Evolutionary conservation across 2,113 vertebrate genomes (phyloP).

Genomic region (Podarcis muralis): DNA sequence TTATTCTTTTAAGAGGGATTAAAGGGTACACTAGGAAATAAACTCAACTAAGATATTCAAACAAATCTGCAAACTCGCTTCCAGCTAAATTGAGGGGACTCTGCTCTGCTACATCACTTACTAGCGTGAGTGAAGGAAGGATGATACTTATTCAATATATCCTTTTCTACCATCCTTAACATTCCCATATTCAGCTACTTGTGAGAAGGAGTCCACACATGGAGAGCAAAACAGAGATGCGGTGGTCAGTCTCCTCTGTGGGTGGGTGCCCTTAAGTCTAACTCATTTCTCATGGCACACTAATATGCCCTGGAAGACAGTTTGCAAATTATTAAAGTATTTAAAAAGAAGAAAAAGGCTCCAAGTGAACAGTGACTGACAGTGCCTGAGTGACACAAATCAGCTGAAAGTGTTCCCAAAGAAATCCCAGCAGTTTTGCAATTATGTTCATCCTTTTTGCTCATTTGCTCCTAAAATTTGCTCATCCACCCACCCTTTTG

Average conservation of each 20-base stretch:
- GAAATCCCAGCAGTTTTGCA: conserved; percentile 16
- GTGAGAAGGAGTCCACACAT: too few relatives aligned
- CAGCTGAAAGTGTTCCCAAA: conserved; percentile 28
- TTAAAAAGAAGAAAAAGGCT: not conserved
- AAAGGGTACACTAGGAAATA: too few relatives aligned
- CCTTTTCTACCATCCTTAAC: too few relatives aligned
- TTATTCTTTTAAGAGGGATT: too few relatives aligned
- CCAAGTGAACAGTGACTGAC: not conserved
- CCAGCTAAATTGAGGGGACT: too few relatives aligned
- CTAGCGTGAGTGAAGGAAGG: too few relatives aligned
- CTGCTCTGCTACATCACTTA: too few relatives aligned
- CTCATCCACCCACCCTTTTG: conserved; percentile 35
- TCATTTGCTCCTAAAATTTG: conserved; percentile 51
- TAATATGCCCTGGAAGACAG: not conserved
- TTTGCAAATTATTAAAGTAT: not conserved
- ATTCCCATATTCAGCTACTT: too few relatives aligned
- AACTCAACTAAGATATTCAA: too few relatives aligned
- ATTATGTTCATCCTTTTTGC: conserved; percentile 27
- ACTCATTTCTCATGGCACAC: not conserved
- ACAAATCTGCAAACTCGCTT: too few relatives aligned
- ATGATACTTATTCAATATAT: too few relatives aligned
- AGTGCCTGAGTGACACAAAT: conserved; percentile 35
- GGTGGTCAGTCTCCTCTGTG: not conserved
- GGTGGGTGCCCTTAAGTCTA: not conserved
- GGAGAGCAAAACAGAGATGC: not conserved